phyloP scores from a whole-genome alignment of 2,113 vertebrate genomes.

The Cariama cristata region DNA sequence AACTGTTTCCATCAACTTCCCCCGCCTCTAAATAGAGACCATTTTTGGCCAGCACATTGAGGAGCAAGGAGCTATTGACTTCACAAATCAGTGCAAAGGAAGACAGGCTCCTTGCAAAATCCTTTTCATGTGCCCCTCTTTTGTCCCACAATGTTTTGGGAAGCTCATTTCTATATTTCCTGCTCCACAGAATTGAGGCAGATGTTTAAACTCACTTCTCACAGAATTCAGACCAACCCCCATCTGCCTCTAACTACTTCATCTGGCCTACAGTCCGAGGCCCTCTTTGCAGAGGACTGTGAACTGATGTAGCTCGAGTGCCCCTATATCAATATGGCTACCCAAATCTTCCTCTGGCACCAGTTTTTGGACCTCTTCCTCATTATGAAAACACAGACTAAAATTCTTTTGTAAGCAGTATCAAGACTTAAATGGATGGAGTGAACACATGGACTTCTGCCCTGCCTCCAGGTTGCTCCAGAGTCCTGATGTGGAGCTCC shows the following conservation, averaged over 20 bases:
- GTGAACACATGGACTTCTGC: rapidly evolving
- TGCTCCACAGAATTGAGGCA: background rate
- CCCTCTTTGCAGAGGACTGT: background rate
- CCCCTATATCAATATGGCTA: background rate
- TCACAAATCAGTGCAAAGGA: background rate
- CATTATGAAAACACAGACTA: background rate
- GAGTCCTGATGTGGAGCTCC: background rate
- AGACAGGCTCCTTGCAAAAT: background rate
- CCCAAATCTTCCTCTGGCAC: background rate
- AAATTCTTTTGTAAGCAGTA: background rate
- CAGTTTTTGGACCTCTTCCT: background rate
- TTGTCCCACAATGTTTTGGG: background rate
- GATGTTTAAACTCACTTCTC: conserved; percentile 12
- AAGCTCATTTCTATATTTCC: background rate
- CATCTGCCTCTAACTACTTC: background rate
- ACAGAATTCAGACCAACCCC: background rate
- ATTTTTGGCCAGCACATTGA: background rate
- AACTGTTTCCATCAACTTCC: conserved; percentile 32
- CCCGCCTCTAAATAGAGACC: background rate
- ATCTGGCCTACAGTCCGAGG: background rate
- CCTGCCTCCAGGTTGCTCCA: background rate
- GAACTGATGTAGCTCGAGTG: background rate
- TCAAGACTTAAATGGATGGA: background rate
- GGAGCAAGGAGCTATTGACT: background rate
- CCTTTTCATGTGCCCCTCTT: background rate